Base-by-base conservation (phyloP, 2,113 vertebrate genomes). In the Neogobius melanostomus region DNA sequence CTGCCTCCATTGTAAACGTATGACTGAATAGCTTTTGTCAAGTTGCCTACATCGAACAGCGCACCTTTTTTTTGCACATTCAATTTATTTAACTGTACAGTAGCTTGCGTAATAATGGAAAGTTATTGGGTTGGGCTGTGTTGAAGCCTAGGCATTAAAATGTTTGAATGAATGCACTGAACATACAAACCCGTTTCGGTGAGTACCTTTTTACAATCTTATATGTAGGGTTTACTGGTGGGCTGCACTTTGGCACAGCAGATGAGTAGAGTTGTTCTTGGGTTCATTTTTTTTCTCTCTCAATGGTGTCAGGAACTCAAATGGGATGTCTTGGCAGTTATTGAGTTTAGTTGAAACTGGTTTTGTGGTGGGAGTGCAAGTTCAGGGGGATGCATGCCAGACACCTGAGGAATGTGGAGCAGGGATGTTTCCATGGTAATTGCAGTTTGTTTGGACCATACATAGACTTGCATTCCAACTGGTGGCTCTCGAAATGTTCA, bases 361-460 rank as follows among this genome's bases (percentile, higher is more conserved):
- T 44, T 64, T 64, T 48, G 0, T 1, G 36, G 17, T 17, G 43
- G 14, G 2, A 36, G 28, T 53, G 15, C 1, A 36, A 49, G 68
- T n/a, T 46, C 44, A 66, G 11, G 16, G 36, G 8, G 16, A 54
- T 56, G 53, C 14, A 46, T 65, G 2, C 5, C 47, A 81, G 66
- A 76, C 80, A 77, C 83, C 67, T 83, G 49, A 57, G 85, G 86
- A 86, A 86, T 82, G 80, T 47, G 21, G 46, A 36, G 36, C 46
- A 16, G 9, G 17, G 45, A 50, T 43, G 59, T 61, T 44, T 45
- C 59, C 43, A 61, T 9, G 59, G 59, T 45, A 61, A 61, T 16
- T 61, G 12, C 15, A 45, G 59, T 45, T 44, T 61, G 42, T 61
- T 61, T 61, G 14, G 8, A 45, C 42, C 36, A 43, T 1, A 15